Evolutionary conservation across 2,797 vertebrate genomes (phyloP).

Genomic region (Avahi laniger): DNA sequence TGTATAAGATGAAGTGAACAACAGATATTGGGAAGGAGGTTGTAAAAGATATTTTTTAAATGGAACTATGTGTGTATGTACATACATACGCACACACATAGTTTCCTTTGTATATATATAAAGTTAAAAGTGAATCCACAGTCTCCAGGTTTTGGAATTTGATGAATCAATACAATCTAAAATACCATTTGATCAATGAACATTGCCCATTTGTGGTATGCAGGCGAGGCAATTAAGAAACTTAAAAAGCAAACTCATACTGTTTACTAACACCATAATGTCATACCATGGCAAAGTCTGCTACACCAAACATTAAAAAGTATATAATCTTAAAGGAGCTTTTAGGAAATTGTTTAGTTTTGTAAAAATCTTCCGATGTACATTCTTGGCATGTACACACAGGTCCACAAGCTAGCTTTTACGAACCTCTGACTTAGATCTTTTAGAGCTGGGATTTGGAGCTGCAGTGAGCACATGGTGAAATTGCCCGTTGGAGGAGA

Average conservation of each 20-base stretch:
- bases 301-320: neutral
- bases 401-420: neutral
- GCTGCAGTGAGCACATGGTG: fast-evolving
- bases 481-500: neutral
- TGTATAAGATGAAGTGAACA: neutral
- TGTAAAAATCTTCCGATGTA: neutral
- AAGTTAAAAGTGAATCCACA: neutral
- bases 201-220: neutral
- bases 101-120: neutral
- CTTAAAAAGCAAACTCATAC: neutral
- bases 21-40: neutral
- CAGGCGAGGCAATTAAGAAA: neutral
- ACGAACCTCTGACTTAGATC: neutral
- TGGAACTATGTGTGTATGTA: neutral
- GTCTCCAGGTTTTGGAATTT: neutral
- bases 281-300: neutral
- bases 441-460: neutral
- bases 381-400: neutral
- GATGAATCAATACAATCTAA: neutral
- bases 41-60: neutral
- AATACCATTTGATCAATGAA: neutral
- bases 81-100: no score
- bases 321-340: neutral
- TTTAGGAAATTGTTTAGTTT: neutral
- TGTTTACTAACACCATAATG: neutral